A percentile compares a stretch with the other conserved stretches of the same genome.
phyloP scores from a whole-genome alignment of 2,888 invertebrate species.

The Drosophila imparisetae region DNA sequence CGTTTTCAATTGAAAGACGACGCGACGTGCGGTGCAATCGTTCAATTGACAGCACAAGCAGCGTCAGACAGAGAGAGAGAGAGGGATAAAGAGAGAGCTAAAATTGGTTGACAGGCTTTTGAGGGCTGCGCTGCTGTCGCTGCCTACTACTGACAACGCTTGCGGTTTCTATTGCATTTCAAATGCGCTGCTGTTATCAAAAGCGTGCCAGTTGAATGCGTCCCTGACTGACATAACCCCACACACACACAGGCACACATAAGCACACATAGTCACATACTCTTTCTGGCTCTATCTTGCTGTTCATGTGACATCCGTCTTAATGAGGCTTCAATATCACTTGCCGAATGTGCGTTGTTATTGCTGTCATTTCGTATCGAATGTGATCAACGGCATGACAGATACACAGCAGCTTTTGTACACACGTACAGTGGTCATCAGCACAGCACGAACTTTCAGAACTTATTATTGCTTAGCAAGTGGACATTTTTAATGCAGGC shows the following conservation, averaged over 20 bases:
- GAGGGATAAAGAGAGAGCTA: slow-evolving; percentile 4
- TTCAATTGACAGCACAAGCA: slow-evolving; percentile 42
- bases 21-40: slow-evolving; percentile 37
- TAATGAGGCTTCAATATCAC: slow-evolving; percentile 75
- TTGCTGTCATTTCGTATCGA: slow-evolving; percentile 17
- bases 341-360: slow-evolving; percentile 53
- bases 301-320: slow-evolving; percentile 52
- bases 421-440: neutral
- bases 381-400: slow-evolving; percentile 27
- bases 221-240: slow-evolving; percentile 50
- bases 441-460: neutral
- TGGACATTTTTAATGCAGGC: neutral
- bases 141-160: slow-evolving; percentile 14
- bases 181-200: slow-evolving; percentile 68
- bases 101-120: slow-evolving; percentile 19
- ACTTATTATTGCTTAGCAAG: neutral
- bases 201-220: slow-evolving; percentile 70
- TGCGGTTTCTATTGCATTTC: slow-evolving; percentile 72
- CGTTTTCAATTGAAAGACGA: slow-evolving; percentile 38
- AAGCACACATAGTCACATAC: neutral
- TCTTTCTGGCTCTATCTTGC: slow-evolving; percentile 6
- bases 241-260: neutral
- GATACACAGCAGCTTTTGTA: slow-evolving; percentile 9
- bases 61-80: slow-evolving; percentile 5
- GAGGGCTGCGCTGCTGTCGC: slow-evolving; percentile 2